A percentile compares a stretch with the other conserved stretches of the same genome.
Evolutionary conservation across 2,797 vertebrate species (phyloP).

Genomic region (Melanotaenia boesemani): DNA sequence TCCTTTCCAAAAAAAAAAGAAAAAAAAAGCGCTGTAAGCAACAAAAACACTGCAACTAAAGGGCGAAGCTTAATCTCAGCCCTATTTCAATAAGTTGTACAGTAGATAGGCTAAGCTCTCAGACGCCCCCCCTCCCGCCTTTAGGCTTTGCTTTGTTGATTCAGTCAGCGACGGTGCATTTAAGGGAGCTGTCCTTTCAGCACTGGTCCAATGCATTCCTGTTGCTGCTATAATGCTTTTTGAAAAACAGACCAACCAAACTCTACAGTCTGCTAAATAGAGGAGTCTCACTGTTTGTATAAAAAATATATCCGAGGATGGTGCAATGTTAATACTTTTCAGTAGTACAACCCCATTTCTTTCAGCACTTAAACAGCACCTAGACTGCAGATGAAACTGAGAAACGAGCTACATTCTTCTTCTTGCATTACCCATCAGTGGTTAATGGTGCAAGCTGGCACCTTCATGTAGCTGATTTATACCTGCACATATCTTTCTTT

Average conservation of each 20-base stretch:
- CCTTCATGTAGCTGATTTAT: conserved; percentile 74
- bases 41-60: conserved; percentile 75
- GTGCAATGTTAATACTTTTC: conserved; percentile 83
- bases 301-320: conserved; percentile 73
- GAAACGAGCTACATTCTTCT: conserved; percentile 52
- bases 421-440: conserved; percentile 59
- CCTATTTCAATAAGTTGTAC: conserved; percentile 83
- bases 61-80: conserved; percentile 79
- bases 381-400: conserved; percentile 56
- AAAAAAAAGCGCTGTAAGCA: conserved; percentile 78
- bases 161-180: conserved; percentile 77
- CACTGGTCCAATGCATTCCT: conserved; percentile 85
- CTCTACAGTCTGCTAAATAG: conserved; percentile 68
- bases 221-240: conserved; percentile 80
- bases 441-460: conserved; percentile 70
- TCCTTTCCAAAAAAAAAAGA: conserved; percentile 56
- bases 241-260: conserved; percentile 77
- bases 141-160: conserved; percentile 79
- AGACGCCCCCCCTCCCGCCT: conserved; percentile 45
- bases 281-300: conserved; percentile 76
- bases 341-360: conserved; percentile 63
- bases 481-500: conserved; percentile 74
- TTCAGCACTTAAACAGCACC: conserved; percentile 58
- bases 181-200: conserved; percentile 90
- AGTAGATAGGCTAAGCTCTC: conserved; percentile 78